Evolutionary conservation across 1,140 invertebrate species (phyloP), one percentile per base, ranked within the genome.

Genomic region (Armadillidium nasatum): DNA sequence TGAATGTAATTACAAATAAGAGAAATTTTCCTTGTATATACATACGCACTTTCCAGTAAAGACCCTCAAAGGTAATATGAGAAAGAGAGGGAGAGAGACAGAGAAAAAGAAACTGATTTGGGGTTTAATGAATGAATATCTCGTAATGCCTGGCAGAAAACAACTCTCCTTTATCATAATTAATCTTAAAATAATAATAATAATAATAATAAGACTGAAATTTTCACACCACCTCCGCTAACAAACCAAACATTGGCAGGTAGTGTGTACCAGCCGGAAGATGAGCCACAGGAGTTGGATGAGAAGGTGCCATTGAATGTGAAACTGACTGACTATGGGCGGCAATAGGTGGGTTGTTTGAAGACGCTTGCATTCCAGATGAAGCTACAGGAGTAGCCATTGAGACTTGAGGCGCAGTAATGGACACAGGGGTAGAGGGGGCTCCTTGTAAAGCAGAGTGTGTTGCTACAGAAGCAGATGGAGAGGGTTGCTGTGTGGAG

Each of bases 401-500:
- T 3, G 50, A 60, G 50, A 60, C 50, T 19, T 60, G 50, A 15
- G 50, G 50, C 11, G 50, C 19, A 19, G 50, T 60, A 7, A 60
- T 60, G 50, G 50, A 60, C 11, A 19, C 50, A 19, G 50, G 50
- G 11, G 50, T 60, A 1, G 50, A 60, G 7, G 50, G 50, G 50
- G 11, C 50, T 60, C 50, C 50, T 19, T 60, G 50, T 10, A 50
- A 10, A 50, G 46, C 50, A 13, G 50, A 60, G 19, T 4, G 7
- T 13, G 50, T 15, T 13, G 50, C 7, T 19, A 60, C 50, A 19
- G 50, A 2, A 60, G 50, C 50, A 19, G 50, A 60, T 13, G 50
- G 50, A 15, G 50, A 60, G 50, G 50, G 50, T 7, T 60, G 50
- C 23, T 79, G 78, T 22, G 67, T 67, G n/a, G 72, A 71, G 6